These are phyloP conservation scores for Pseudochaenichthys georgianus DNA, from an alignment of 2,797 vertebrate genomes.

Conservation along the genomic window DNA sequence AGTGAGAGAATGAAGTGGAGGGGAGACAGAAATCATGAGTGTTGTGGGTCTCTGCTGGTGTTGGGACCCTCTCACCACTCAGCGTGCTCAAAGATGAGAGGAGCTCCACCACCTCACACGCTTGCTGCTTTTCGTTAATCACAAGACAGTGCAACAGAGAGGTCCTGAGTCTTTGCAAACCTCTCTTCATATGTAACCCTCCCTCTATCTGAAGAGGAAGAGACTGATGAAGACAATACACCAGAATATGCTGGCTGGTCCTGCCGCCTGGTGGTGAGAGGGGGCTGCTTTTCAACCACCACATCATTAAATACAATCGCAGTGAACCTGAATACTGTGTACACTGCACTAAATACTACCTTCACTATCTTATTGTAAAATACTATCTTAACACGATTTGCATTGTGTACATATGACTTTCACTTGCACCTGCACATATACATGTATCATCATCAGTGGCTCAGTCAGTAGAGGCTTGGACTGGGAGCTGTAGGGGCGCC, in stretches of 20 bases:
- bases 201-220: background rate
- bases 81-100: conserved; percentile 51
- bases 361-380: no score
- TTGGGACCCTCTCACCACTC: conserved; percentile 58
- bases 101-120: conserved; percentile 55
- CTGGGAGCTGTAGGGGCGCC: no score
- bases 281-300: background rate
- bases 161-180: conserved; percentile 51
- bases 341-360: background rate
- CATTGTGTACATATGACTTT: no score
- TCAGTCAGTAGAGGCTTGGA: no score
- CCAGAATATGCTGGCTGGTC: conserved; percentile 20
- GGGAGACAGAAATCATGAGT: conserved; percentile 43
- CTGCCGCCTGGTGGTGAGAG: conserved; percentile 77
- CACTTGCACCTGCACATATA: no score
- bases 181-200: conserved; percentile 33
- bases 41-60: conserved; percentile 47
- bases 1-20: conserved; percentile 42
- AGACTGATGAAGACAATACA: conserved; percentile 36
- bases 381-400: no score
- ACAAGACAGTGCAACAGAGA: conserved; percentile 43
- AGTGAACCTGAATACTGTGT: background rate
- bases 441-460: no score
- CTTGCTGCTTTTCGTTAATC: conserved; percentile 47
- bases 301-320: background rate